phyloP scores from a whole-genome alignment of 2,888 invertebrate species.

The Epicampocera succincta region DNA sequence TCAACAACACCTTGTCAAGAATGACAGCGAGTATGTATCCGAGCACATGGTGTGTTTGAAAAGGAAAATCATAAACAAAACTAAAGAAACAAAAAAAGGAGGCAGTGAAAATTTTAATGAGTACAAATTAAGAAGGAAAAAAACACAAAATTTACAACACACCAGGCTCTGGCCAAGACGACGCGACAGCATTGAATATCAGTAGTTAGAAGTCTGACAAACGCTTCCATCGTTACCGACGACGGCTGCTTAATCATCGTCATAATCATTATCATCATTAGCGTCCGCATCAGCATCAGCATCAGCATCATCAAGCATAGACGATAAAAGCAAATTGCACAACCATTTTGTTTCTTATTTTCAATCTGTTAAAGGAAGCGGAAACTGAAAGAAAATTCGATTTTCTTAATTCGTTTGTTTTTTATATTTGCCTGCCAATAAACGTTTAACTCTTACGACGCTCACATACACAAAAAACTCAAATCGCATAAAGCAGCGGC shows the following conservation, averaged over 20 bases:
- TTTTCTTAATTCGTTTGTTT: slow-evolving; percentile 36
- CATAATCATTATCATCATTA: not conserved
- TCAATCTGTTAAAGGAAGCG: slow-evolving; percentile 58
- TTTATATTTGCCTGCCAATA: slow-evolving; percentile 14
- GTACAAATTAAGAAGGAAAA: not conserved
- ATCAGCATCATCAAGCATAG: slow-evolving; percentile 16
- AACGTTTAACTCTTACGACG: slow-evolving; percentile 6
- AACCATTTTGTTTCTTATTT: slow-evolving; percentile 31
- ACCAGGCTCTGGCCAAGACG: slow-evolving; percentile 32
- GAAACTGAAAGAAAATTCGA: slow-evolving; percentile 57
- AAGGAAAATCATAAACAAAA: slow-evolving; percentile 34
- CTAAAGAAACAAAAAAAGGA: not conserved
- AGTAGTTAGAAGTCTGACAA: slow-evolving; percentile 27
- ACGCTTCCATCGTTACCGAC: slow-evolving; percentile 2
- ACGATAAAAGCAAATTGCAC: slow-evolving; percentile 36
- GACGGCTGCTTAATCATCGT: slow-evolving; percentile 4
- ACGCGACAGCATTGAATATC: slow-evolving; percentile 34
- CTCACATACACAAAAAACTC: not conserved
- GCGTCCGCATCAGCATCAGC: not conserved
- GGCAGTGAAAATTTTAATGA: slow-evolving; percentile 2
- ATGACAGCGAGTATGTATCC: slow-evolving; percentile 2
- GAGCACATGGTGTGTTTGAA: slow-evolving; percentile 38
- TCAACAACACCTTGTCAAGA: slow-evolving; percentile 47
- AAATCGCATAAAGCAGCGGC: not conserved
- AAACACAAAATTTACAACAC: slow-evolving; percentile 12